Evolutionary conservation across 2,113 vertebrate genomes (phyloP), one percentile per base, ranked within the genome.

Genomic region (Nesoenas mayeri): DNA sequence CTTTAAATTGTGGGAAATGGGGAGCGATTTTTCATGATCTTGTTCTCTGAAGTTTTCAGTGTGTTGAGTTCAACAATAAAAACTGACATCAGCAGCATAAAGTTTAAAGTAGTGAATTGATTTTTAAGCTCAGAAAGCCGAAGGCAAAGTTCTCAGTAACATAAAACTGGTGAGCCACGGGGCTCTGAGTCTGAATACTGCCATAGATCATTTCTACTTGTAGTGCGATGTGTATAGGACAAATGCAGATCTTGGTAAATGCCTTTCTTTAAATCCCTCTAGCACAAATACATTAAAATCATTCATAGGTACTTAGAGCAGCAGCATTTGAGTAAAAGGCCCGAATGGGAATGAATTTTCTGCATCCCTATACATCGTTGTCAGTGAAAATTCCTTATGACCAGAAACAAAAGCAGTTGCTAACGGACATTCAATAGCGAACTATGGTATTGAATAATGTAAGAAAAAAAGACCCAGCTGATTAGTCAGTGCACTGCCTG

Each of bases 101-200:
- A 95, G 81, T 83, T 95, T 93, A 75, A 95, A 94, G 84, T 38
- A 89, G 72, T 1, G 3, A 96, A 97, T 96, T 95, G 94, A 95
- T 97, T 96, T 97, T 93, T 95, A 93, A 96, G 84, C 86, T 89
- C 4, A 1, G 70, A 85, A 73, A 92, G 91, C 96, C 93, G 91
- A 89, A 95, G 88, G 95, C 95, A 60, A 92, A 95, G 74, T 96
- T 94, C 78, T 93, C 69, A 91, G 83, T 88, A 93, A 71, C 56
- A 66, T 69, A 78, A 89, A 96, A 92, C 32, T 44, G 60, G 93
- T 96, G 89, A 94, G 60, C 89, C 78, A 17, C 4, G 1, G 85
- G 60, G 42, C 85, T 94, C 91, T 81, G 73, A 60, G 29, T 77
- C 73, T 96, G 67, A 94, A 79, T 1, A 1, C 64, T 91, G 22